Conservation (phyloP, 1,140 invertebrate genomes). For the Ptiloglossa arizonensis region DNA sequence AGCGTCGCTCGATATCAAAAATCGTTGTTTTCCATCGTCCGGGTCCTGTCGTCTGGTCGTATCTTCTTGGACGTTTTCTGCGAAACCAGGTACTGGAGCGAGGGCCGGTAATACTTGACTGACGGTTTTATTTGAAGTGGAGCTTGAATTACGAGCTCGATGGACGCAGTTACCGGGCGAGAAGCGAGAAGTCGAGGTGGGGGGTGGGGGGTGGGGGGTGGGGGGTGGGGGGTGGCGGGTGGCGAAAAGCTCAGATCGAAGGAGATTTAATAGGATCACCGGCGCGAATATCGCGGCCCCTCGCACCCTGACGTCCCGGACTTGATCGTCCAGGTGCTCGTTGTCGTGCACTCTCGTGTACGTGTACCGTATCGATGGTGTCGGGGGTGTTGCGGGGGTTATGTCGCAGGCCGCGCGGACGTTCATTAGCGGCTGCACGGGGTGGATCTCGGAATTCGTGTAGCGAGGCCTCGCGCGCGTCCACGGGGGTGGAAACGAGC, state of each 20-base stretch:
- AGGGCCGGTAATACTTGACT: conserved; percentile 46
- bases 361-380: conserved; percentile 65
- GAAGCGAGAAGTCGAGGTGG: too few relatives aligned
- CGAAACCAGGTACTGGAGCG: too few relatives aligned
- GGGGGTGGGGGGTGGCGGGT: conserved; percentile 29
- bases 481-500: conserved; percentile 48
- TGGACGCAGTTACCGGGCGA: conserved; percentile 53
- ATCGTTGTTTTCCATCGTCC: neutral
- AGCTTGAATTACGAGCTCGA: conserved; percentile 70
- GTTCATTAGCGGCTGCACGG: conserved; percentile 77
- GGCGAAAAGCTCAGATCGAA: conserved; percentile 72
- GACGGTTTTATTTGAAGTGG: conserved; percentile 69
- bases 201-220: too few relatives aligned
- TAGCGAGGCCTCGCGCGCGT: conserved; percentile 68
- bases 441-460: conserved; percentile 77
- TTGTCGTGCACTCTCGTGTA: conserved; percentile 72
- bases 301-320: conserved; percentile 44
- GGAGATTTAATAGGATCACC: conserved; percentile 78
- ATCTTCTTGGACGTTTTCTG: neutral
- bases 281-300: conserved; percentile 69
- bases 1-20: too few relatives aligned
- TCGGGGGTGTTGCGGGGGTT: conserved; percentile 7
- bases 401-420: conserved; percentile 71
- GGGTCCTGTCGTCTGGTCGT: neutral
- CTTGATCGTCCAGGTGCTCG: conserved; percentile 71